phyloP scores from a whole-genome alignment of 2,797 vertebrate genomes.

The Malurus splendens region DNA sequence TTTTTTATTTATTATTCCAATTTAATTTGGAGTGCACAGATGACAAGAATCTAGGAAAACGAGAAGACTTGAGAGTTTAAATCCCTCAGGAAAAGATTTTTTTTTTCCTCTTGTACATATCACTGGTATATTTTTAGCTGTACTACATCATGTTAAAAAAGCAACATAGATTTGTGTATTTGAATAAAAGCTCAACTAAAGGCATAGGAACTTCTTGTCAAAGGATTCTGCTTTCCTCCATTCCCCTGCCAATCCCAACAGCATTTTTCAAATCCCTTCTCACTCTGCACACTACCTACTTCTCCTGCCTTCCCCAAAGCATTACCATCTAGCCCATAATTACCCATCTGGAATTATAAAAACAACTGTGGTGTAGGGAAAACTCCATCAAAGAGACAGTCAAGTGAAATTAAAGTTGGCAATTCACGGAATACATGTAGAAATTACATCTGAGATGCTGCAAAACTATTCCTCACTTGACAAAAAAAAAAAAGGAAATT shows the following conservation, averaged over 20 bases:
- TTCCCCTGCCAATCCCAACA: not conserved
- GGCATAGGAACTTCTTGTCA: not conserved
- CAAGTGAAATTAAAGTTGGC: slow-evolving; percentile 16
- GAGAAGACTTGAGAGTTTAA: not conserved
- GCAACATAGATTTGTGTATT: not conserved
- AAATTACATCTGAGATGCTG: not conserved
- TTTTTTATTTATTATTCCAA: slow-evolving; percentile 57
- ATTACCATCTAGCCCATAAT: not conserved
- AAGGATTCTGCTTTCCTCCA: not conserved
- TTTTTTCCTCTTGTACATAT: not conserved
- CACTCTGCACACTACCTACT: not conserved
- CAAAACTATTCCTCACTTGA: not conserved
- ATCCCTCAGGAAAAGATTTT: not conserved
- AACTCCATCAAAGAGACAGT: not conserved
- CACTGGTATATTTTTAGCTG: not conserved
- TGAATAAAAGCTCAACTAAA: slow-evolving; percentile 14
- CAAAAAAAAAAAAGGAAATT: not conserved
- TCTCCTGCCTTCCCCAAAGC: not conserved
- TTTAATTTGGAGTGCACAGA: slow-evolving; percentile 37
- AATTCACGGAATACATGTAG: not conserved
- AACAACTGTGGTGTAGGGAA: not conserved
- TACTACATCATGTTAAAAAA: not conserved
- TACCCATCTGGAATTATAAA: slow-evolving; percentile 22
- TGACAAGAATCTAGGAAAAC: slow-evolving; percentile 36
- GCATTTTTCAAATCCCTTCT: not conserved